These are phyloP conservation scores for Drosophila affinis DNA, from an alignment of 2,888 invertebrate genomes.

Conservation along the genomic window DNA sequence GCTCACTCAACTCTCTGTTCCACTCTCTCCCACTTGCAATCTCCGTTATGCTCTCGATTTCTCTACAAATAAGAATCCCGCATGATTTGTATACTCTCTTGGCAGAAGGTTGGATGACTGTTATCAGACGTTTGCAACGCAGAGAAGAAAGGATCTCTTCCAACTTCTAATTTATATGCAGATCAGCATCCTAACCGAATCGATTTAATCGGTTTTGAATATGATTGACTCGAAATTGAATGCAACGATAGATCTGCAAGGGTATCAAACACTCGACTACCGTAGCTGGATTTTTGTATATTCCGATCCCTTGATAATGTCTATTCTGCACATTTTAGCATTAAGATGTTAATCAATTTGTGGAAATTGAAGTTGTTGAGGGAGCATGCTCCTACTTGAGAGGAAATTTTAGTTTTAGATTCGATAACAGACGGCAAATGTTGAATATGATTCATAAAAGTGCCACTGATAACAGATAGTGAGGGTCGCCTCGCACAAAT, in stretches of 20 bases:
- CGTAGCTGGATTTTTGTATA: neutral
- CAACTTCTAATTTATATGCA: neutral
- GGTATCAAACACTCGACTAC: neutral
- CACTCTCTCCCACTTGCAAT: conserved; percentile 6
- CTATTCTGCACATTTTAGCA: conserved; percentile 44
- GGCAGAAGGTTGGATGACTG: neutral
- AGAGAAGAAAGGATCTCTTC: neutral
- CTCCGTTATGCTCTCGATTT: neutral
- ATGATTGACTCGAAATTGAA: neutral
- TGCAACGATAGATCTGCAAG: neutral
- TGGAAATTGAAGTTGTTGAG: neutral
- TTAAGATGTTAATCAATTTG: conserved; percentile 57
- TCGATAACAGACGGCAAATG: neutral
- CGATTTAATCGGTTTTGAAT: neutral
- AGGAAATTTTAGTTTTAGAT: conserved; percentile 1
- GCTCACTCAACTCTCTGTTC: conserved; percentile 1
- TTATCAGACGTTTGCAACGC: neutral
- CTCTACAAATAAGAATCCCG: neutral
- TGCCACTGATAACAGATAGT: conserved; percentile 19
- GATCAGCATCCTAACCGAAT: neutral
- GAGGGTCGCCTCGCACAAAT: conserved; percentile 2
- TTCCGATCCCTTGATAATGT: conserved; percentile 4
- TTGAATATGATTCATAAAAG: conserved; percentile 22
- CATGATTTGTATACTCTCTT: neutral
- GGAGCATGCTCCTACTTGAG: too few relatives aligned